Evolutionary conservation across 2,888 invertebrate species (phyloP), one percentile per base, ranked within the genome.

Genomic region (Desoria tigrina): DNA sequence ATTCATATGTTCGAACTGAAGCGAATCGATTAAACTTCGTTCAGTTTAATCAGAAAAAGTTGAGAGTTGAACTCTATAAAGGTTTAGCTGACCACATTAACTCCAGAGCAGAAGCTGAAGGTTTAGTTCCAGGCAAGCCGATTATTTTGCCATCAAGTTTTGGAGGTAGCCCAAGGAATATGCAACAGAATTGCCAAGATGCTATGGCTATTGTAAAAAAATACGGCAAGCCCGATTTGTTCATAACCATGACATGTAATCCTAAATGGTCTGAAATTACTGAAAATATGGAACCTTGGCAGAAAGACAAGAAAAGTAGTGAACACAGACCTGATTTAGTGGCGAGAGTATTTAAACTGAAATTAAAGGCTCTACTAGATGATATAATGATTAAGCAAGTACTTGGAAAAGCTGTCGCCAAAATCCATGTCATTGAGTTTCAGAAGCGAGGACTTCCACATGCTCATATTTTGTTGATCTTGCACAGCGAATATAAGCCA

Each of bases 201-300:
- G 79, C 80, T 0, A 81, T 82, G 81, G 74, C 79, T 16, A 78
- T 80, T 55, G 81, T 82, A 2, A 37, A 77, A 42, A 78, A 78
- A 66, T 79, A 72, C 77, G 82, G 82, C n/a, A 78, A 78, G 64
- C 80, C 81, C 23, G 78, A 79, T 72, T 71, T 80, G 16, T 82
- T 82, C 70, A 72, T 81, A 6, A 81, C 81, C n/a, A 77, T 81
- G 71, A 81, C 82, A 1, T 80, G 80, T 66, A 81, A 81, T 75
- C 80, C 80, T 1, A 78, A 78, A 60, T 81, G 81, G 80, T 65
- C 59, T 21, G 80, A 81, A 75, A 80, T 81, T 18, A 55, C 49
- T 28, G 77, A 78, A 58, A 78, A 78, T 71, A 61, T 81, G 23
- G 32, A 32, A 11, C 32, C 32, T 32, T 32, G 32, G 32, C 32